A percentile compares a stretch with the other conserved stretches of the same genome.
Evolutionary conservation across 2,113 vertebrate species (phyloP).

Genomic region (Pedionomus torquatus): DNA sequence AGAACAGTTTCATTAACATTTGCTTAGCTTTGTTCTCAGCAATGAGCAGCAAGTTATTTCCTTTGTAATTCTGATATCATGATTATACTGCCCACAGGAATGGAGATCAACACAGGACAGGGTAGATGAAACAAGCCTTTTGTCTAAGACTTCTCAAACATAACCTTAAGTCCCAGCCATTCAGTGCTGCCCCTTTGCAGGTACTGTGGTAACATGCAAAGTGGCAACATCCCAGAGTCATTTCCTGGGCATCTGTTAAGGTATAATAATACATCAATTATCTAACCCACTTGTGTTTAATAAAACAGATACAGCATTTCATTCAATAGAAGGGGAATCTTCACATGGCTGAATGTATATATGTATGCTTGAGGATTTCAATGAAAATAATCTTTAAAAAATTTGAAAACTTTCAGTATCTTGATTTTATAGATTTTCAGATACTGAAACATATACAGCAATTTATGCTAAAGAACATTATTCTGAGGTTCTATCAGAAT

Average conservation of each 20-base stretch:
- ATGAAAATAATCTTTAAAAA: not conserved
- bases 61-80: not conserved
- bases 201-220: not conserved
- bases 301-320: not conserved
- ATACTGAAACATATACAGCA: not conserved
- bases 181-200: rapidly evolving
- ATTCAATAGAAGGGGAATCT: not conserved
- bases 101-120: not conserved
- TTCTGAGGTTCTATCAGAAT: not conserved
- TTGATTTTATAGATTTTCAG: not conserved
- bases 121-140: not conserved
- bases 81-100: not conserved
- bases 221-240: not conserved
- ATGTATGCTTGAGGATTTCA: not conserved
- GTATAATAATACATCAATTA: not conserved
- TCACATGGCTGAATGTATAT: not conserved
- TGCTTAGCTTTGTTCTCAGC: not conserved
- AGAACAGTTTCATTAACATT: not conserved
- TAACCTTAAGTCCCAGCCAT: not conserved
- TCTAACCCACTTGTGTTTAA: not conserved
- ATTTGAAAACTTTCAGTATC: not conserved
- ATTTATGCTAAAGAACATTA: not conserved
- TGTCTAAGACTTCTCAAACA: not conserved
- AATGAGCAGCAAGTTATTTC: not conserved
- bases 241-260: not conserved